Percentiles rank a stretch among this genome's conserved stretches.
phyloP scores from a whole-genome alignment of 2,113 vertebrate genomes.

The Merops nubicus region DNA sequence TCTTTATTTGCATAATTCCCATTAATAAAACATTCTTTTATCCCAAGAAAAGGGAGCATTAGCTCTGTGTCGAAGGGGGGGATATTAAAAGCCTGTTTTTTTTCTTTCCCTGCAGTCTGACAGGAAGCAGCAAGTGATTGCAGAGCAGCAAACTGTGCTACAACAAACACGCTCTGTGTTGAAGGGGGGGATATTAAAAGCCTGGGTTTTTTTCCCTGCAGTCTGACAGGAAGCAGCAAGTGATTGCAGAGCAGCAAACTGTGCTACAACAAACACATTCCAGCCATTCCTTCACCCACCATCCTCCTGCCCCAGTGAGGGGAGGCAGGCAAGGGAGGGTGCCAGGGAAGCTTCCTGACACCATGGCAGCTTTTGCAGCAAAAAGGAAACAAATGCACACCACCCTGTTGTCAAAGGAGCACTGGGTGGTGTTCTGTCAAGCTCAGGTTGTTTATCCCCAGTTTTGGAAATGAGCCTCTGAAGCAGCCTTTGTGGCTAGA shows the following conservation, averaged over 20 bases:
- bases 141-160: conserved; percentile 22
- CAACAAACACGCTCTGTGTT: conserved; percentile 53
- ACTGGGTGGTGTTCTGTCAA: not conserved
- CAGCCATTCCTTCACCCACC: conserved; percentile 62
- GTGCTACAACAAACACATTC: conserved; percentile 42
- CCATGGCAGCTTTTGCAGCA: not conserved
- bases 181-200: too few relatives aligned
- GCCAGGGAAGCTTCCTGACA: not conserved
- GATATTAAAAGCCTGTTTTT: not conserved
- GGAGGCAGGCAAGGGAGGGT: not conserved
- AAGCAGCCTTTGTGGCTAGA: not conserved
- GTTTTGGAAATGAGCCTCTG: not conserved
- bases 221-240: conserved; percentile 22
- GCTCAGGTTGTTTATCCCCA: not conserved
- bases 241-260: conserved; percentile 21
- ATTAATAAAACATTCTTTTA: not conserved
- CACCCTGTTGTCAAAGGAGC: not conserved
- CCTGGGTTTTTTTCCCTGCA: too few relatives aligned
- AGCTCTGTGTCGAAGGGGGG: not conserved
- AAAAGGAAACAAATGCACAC: not conserved
- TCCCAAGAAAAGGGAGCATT: not conserved
- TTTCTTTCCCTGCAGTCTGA: not conserved
- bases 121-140: conserved; percentile 24
- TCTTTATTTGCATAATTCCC: not conserved
- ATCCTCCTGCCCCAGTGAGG: not conserved